Evolutionary conservation across 2,888 invertebrate species (phyloP), one percentile per base, ranked within the genome.

Genomic region (Drosophila anomelani): DNA sequence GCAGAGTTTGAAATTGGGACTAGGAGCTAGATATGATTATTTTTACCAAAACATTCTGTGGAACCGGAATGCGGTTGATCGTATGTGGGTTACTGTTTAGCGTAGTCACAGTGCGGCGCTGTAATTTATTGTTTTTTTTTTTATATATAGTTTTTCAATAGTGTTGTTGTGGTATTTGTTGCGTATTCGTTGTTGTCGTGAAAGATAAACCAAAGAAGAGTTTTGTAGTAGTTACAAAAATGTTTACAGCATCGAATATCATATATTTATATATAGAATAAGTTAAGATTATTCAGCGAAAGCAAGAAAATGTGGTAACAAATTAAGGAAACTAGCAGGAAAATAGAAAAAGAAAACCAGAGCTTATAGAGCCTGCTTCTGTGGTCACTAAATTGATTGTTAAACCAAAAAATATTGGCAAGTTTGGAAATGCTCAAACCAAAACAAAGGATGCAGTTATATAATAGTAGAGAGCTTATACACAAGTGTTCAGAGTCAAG

Each of bases 51-150:
- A 92, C 93, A 91, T 92, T 92, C 90, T 92, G 93, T 90, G 93
- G 92, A 89, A 92, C 93, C 92, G 93, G 92, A 91, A 92, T 92
- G 91, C 92, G 92, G 92, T 92, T 92, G 92, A 92, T 91, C 92
- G 93, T 92, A 92, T 92, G 93, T 92, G 92, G 92, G 91, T 88
- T 91, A 92, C 92, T 92, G 92, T 92, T 92, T 92, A 92, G 91
- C 92, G 92, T 92, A 91, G 92, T 91, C 92, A 92, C 93, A 90
- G 92, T 92, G 91, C 92, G 93, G 92, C 92, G 92, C 92, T 92
- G 92, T 91, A 92, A 92, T 92, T 89, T 89, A 81, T 73, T 75
- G 74, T 63, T 49, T 71, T 70, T 41, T 70, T 41, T 20, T 70
- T 26, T 26, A 26, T 56, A 38, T 59, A 70, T 76, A 71, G 74